Evolutionary conservation across 2,888 invertebrate genomes (phyloP), one percentile per base, ranked within the genome.

Genomic region (Drosophila parthenogenetica): DNA sequence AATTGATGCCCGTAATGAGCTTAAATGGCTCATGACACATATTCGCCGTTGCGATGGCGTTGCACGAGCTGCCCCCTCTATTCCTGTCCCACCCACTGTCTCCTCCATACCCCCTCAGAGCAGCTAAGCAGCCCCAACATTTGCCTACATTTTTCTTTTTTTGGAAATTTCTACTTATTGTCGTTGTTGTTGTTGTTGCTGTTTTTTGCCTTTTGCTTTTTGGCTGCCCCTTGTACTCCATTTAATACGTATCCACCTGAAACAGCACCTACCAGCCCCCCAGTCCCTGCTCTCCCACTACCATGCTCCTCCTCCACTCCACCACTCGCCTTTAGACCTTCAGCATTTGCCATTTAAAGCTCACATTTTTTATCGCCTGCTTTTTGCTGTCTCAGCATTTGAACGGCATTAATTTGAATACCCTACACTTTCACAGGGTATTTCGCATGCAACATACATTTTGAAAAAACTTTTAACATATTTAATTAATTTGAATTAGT

Each of bases 21-120:
- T 90, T 90, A 90, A 90, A 90, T 90, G 90, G 90, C 90, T 90
- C 90, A 89, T 88, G 90, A 90, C 88, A 90, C 90, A 90, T 90
- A 88, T 87, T 79, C 68, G 71, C 69, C 69, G 42, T 55, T 29
- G 54, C 58, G 42, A 72, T 65, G 67, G 49, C 60, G 66, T 43
- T 69, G 70, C 63, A 53, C 42, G 69, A 57, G 11, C 37, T 19
- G 32, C 32, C 35, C 25, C 37, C 7, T 5, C 32, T 4, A 17
- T 2, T 11, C n/a, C 13, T 5, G 2, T n/a, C n/a, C 32, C 22
- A 5, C 3, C 7, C 3, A 40, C 17, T n/a, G n/a, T 0, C 1
- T n/a, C 10, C 4, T 3, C 3, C 42, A 16, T 40, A 8, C 13
- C 40, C 13, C 10, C 29, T 32, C 29, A 13, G 11, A 29, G 16